phyloP scores from a whole-genome alignment of 2,888 invertebrate genomes.

The Drepana falcataria region DNA sequence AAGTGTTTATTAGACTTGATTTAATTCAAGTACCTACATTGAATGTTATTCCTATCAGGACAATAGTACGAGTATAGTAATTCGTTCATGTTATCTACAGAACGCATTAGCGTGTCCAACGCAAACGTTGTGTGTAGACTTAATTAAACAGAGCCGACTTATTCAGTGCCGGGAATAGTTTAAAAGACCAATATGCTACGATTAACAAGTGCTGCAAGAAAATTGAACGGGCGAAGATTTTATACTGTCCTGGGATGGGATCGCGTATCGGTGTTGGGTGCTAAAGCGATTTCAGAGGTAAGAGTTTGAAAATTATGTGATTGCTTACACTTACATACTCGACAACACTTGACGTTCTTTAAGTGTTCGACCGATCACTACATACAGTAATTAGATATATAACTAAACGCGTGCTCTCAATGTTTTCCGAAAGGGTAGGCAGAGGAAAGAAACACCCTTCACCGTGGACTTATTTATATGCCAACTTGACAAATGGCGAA shows the following conservation, averaged over 20 bases:
- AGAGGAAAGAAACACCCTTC: no score
- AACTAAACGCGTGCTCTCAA: no score
- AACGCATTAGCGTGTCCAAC: constrained; percentile 9
- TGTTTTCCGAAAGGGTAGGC: no score
- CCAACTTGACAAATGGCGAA: no score
- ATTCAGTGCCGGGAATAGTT: no score
- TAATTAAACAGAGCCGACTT: neutral
- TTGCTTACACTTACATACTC: neutral
- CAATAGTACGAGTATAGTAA: neutral
- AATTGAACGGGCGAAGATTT: constrained; percentile 37
- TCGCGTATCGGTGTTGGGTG: constrained; percentile 24
- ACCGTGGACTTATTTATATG: no score
- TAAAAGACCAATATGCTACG: neutral
- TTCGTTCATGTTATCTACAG: constrained; percentile 4
- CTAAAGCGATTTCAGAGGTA: constrained; percentile 28
- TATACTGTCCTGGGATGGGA: constrained; percentile 46
- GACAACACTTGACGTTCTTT: no score
- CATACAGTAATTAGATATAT: no score
- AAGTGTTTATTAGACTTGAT: neutral
- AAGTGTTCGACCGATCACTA: no score
- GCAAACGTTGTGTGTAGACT: constrained; percentile 6
- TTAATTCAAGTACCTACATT: neutral
- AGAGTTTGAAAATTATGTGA: constrained; percentile 10
- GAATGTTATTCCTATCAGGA: neutral
- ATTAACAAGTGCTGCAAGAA: constrained; percentile 15